These are phyloP conservation scores for Sphinx pinastri DNA, from an alignment of 2,888 invertebrate species.

Conservation along the genomic window DNA sequence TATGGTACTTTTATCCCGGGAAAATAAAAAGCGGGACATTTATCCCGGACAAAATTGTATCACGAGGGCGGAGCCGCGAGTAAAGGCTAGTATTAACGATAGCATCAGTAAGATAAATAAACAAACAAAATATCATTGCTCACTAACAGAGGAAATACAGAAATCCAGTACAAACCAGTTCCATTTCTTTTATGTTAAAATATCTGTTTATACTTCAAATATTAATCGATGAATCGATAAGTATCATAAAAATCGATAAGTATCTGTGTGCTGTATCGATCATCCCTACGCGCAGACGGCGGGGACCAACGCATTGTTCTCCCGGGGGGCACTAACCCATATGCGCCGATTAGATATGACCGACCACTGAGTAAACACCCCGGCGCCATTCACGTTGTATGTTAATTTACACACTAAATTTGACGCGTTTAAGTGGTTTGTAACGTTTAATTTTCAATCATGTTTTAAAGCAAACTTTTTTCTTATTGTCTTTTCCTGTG, in stretches of 20 bases:
- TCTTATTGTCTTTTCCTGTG: too few species aligned
- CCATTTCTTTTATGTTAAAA: neutral
- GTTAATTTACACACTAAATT: slow-evolving; percentile 12
- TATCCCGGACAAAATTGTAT: too few species aligned
- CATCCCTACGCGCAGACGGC: slow-evolving; percentile 32
- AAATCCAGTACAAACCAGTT: neutral
- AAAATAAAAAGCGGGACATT: too few species aligned
- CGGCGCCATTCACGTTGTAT: slow-evolving; percentile 43
- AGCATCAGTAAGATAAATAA: too few species aligned
- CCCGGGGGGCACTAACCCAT: slow-evolving; percentile 82
- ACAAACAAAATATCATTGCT: neutral
- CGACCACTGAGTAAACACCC: slow-evolving; percentile 56
- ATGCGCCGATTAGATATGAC: slow-evolving; percentile 77
- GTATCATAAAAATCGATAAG: slow-evolving; percentile 7
- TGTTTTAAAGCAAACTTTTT: too few species aligned
- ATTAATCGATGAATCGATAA: neutral
- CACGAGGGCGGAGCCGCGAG: too few species aligned
- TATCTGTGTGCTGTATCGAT: slow-evolving; percentile 12
- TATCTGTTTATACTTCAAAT: neutral
- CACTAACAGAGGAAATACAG: neutral
- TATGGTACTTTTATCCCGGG: too few species aligned
- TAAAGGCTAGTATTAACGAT: too few species aligned
- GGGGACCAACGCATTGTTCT: slow-evolving; percentile 82
- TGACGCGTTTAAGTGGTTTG: neutral
- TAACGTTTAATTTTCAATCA: too few species aligned